Evolutionary conservation across 2,888 invertebrate genomes (phyloP), one percentile per base, ranked within the genome.

Genomic region (Kryphioiulus occultus): DNA sequence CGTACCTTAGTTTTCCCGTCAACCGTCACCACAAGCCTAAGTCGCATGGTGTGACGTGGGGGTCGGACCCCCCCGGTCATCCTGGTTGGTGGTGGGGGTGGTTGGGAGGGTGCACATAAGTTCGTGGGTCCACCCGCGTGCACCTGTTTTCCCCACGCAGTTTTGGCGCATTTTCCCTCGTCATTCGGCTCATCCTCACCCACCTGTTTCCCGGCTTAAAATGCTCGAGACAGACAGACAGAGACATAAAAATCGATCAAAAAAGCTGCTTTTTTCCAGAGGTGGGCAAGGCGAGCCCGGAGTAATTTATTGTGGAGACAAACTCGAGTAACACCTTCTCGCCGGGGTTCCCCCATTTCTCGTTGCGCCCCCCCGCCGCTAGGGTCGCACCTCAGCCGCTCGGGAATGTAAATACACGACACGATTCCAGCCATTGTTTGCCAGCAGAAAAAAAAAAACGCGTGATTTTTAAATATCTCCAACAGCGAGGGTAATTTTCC

Each of bases 381-480:
- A 78, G 30, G 78, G 78, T 78, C 78, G 30, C 78, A 78, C 78
- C 78, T 78, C 30, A 19, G 12, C 78, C 78, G 30, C 78, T 78
- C 30, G 78, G 30, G 78, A 78, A 78, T 78, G 78, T 78, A 78
- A 78, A 78, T 78, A 78, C 30, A 22, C 30, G 22, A 22, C 30
- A 78, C 78, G 78, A 78, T 78, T 78, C 12, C 78, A 7, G 78
- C 78, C 22, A 78, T 78, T 78, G 78, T 78, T 78, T 78, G 30
- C 78, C 30, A 44, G 44, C 15, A 10, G 12, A 78, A 19, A 12
- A 30, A 30, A 78, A 78, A 78, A 78, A 19, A 78, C 7, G 78
- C 78, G 78, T 78, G 78, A 78, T 78, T 78, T 78, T 78, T 78
- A 78, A 78, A 78, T 19, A 78, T 78, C 78, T 78, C 78, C 78